These are phyloP conservation scores for Biston betularia DNA, from an alignment of 2,888 invertebrate genomes.

Conservation along the genomic window DNA sequence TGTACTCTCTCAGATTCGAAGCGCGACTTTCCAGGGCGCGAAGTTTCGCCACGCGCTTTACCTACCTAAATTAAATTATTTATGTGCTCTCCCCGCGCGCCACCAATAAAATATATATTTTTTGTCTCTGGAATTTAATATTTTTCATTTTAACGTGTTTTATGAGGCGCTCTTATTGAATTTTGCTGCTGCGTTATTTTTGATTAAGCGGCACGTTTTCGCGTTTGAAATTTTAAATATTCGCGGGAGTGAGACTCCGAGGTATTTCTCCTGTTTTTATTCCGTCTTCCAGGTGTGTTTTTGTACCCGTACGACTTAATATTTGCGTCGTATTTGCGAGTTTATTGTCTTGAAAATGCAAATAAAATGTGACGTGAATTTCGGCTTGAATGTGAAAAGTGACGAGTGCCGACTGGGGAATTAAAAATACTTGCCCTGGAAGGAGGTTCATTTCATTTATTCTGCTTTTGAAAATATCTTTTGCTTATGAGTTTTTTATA, in stretches of 20 bases:
- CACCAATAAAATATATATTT: slow-evolving; percentile 66
- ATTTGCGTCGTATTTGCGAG: slow-evolving; percentile 46
- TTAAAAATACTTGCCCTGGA: slow-evolving; percentile 42
- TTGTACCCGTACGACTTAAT: slow-evolving; percentile 39
- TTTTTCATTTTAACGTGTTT: slow-evolving; percentile 79
- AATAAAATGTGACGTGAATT: slow-evolving; percentile 47
- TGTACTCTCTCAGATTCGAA: slow-evolving; percentile 45
- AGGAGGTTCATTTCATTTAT: slow-evolving; percentile 44
- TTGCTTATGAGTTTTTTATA: slow-evolving; percentile 28
- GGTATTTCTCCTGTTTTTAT: slow-evolving; percentile 54
- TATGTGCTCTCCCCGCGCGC: slow-evolving; percentile 60
- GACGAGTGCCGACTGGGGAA: slow-evolving; percentile 41
- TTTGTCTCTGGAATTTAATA: slow-evolving; percentile 81
- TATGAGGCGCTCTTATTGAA: slow-evolving; percentile 77
- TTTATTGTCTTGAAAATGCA: slow-evolving; percentile 47
- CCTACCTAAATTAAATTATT: slow-evolving; percentile 70
- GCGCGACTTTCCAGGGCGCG: slow-evolving; percentile 43
- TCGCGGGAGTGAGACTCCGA: slow-evolving; percentile 49
- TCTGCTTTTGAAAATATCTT: slow-evolving; percentile 41
- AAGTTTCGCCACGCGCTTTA: slow-evolving; percentile 54
- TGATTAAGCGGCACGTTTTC: slow-evolving; percentile 66
- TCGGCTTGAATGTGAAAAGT: slow-evolving; percentile 40
- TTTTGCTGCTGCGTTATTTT: slow-evolving; percentile 75
- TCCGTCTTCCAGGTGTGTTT: slow-evolving; percentile 46
- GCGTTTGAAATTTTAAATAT: slow-evolving; percentile 65